Evolutionary conservation across 1,140 invertebrate genomes (phyloP).

Genomic region (Aphis gossypii): DNA sequence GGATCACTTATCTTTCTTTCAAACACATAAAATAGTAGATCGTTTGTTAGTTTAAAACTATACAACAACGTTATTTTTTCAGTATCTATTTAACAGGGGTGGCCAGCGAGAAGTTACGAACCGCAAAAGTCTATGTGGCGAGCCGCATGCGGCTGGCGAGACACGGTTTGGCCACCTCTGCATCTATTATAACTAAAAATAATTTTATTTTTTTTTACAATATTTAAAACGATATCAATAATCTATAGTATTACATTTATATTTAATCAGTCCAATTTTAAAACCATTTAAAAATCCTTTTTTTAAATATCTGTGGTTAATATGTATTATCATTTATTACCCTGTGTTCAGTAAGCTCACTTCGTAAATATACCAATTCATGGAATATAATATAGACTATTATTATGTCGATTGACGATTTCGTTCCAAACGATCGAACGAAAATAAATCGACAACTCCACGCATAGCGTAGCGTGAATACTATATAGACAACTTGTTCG

Average conservation of each 20-base stretch:
- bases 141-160: no score
- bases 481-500: neutral
- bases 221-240: neutral
- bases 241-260: neutral
- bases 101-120: no score
- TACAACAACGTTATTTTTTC: neutral
- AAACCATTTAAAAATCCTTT: neutral
- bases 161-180: no score
- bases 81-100: neutral
- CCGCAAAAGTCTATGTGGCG: no score
- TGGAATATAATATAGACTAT: neutral
- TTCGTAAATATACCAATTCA: neutral
- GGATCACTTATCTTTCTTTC: neutral
- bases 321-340: neutral
- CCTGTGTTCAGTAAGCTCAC: neutral
- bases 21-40: neutral
- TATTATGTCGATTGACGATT: neutral
- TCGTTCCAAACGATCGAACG: neutral
- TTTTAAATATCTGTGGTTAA: neutral
- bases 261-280: neutral
- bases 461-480: neutral
- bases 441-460: neutral
- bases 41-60: neutral
- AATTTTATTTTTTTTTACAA: neutral
- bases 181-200: neutral